Evolutionary conservation across 2,797 vertebrate species (phyloP).

Genomic region (Pseudochirops corinnae): DNA sequence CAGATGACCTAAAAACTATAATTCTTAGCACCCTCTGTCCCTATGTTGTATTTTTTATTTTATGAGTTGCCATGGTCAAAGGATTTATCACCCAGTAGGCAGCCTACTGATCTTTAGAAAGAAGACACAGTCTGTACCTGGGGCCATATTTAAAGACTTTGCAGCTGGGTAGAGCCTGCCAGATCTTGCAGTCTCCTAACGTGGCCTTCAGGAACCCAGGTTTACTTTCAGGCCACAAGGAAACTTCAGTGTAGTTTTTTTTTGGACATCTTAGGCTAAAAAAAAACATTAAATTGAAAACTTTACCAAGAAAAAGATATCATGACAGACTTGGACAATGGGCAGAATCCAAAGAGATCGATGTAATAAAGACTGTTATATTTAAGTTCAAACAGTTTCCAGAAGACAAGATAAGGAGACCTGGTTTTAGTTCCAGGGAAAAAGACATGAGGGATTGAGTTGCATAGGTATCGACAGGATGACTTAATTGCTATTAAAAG

Average conservation of each 20-base stretch:
- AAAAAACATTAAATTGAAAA: not conserved
- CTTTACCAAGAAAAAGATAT: not conserved
- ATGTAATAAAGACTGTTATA: not conserved
- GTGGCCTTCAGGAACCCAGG: not conserved
- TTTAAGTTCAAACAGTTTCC: not conserved
- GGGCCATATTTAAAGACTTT: not conserved
- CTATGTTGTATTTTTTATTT: not conserved
- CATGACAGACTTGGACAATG: not conserved
- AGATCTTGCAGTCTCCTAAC: not conserved
- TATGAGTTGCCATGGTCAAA: not conserved
- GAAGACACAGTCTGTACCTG: not conserved
- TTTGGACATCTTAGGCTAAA: not conserved
- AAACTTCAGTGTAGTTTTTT: not conserved
- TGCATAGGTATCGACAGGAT: not conserved
- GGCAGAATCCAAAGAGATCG: not conserved
- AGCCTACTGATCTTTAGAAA: not conserved
- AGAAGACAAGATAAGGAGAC: not conserved
- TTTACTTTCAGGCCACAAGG: not conserved
- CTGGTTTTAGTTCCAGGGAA: not conserved
- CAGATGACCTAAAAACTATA: not conserved
- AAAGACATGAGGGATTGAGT: not conserved
- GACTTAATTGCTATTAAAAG: not conserved
- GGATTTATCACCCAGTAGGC: not conserved
- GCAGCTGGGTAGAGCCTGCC: not conserved
- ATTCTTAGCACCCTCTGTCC: not conserved